These are phyloP conservation scores for Mus pahari DNA, from an alignment of 2,113 vertebrate species.

Conservation along the genomic window DNA sequence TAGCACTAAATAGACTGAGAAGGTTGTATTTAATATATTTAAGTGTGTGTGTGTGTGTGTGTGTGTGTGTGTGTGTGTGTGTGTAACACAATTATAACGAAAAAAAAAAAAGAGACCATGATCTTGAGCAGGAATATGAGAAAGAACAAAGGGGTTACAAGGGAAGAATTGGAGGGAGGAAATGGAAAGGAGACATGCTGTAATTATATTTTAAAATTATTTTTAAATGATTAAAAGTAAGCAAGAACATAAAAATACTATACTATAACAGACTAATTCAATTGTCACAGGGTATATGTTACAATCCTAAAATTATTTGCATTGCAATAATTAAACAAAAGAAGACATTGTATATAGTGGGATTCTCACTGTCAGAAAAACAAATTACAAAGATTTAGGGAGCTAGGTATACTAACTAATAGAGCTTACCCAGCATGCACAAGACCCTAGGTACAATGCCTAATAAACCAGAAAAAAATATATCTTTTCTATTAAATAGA, in stretches of 20 bases:
- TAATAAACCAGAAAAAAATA: neutral
- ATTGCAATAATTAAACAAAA: constrained; percentile 24
- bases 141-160: neutral
- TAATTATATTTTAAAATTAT: neutral
- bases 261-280: neutral
- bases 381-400: neutral
- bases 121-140: neutral
- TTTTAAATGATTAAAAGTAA: neutral
- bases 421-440: neutral
- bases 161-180: neutral
- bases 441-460: neutral
- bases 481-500: neutral
- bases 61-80: neutral
- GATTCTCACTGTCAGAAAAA: neutral
- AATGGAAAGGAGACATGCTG: neutral
- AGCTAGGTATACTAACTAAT: neutral
- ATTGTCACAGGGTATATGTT: neutral
- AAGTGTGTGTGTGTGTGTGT: neutral
- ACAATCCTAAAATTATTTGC: neutral
- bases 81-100: neutral
- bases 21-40: neutral
- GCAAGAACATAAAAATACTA: neutral
- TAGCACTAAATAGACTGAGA: neutral
- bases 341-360: neutral
- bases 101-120: neutral